Evolutionary conservation across 1,140 invertebrate genomes (phyloP).

Genomic region (Diprion similis): DNA sequence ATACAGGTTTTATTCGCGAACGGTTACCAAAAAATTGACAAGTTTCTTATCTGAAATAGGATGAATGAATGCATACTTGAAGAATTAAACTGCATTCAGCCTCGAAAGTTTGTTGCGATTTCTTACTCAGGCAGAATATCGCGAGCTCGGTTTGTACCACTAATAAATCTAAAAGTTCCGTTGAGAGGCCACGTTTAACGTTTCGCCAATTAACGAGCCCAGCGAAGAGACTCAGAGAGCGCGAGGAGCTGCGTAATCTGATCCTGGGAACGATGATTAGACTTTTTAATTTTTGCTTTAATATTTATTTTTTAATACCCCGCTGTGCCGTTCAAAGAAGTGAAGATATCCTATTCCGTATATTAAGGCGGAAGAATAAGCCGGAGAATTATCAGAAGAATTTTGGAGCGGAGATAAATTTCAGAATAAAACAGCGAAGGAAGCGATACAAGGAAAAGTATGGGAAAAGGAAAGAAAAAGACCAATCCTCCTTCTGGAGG

Average conservation of each 20-base stretch:
- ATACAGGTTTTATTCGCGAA: too few relatives aligned
- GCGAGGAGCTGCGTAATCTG: not conserved
- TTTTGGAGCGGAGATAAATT: not conserved
- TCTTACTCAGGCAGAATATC: too few relatives aligned
- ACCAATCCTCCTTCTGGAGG: not conserved
- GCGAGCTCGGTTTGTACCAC: not conserved
- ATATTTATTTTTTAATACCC: constrained; percentile 8
- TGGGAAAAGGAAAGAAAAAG: not conserved
- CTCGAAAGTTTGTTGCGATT: too few relatives aligned
- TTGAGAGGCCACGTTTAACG: not conserved
- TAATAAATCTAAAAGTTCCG: not conserved
- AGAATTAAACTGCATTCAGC: too few relatives aligned
- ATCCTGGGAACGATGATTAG: constrained; percentile 2
- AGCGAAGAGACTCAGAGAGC: not conserved
- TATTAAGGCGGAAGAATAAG: not conserved
- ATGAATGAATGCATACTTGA: too few relatives aligned
- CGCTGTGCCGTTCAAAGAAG: not conserved
- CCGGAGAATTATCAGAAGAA: not conserved
- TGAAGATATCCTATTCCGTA: not conserved
- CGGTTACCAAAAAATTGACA: too few relatives aligned
- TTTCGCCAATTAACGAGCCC: not conserved
- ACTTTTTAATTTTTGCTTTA: not conserved
- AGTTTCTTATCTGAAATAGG: too few relatives aligned
- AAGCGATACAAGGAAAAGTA: not conserved
- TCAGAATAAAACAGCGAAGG: not conserved